Evolutionary conservation across 2,797 vertebrate genomes (phyloP).

Genomic region (Onychomys torridus): DNA sequence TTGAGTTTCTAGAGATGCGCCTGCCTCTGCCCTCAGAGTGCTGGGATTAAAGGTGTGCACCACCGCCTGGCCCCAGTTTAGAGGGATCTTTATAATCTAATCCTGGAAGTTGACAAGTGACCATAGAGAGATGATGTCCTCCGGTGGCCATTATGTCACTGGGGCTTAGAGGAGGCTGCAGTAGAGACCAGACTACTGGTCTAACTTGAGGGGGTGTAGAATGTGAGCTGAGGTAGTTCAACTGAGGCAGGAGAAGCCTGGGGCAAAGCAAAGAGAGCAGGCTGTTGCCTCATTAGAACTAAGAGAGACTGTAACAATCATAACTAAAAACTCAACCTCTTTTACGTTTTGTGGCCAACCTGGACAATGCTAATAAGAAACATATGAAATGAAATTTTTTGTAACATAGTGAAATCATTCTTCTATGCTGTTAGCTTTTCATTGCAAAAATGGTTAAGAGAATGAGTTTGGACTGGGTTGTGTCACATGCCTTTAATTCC

Average conservation of each 20-base stretch:
- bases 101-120: background rate
- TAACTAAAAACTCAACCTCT: background rate
- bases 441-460: background rate
- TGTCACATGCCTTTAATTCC: too few relatives aligned
- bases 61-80: background rate
- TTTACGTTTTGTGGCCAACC: background rate
- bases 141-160: background rate
- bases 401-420: background rate
- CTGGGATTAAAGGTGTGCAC: background rate
- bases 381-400: conserved; percentile 32
- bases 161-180: background rate
- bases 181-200: background rate
- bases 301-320: background rate
- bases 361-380: background rate
- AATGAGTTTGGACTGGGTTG: too few relatives aligned
- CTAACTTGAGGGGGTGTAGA: background rate
- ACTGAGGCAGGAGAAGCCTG: background rate
- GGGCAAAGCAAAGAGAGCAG: background rate
- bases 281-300: background rate
- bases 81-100: background rate
- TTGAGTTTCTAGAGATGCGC: background rate
- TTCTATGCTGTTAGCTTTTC: background rate
- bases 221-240: background rate
- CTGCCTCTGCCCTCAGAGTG: background rate
- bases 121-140: background rate